phyloP scores from a whole-genome alignment of 2,888 invertebrate species.

The Diploptera punctata region DNA sequence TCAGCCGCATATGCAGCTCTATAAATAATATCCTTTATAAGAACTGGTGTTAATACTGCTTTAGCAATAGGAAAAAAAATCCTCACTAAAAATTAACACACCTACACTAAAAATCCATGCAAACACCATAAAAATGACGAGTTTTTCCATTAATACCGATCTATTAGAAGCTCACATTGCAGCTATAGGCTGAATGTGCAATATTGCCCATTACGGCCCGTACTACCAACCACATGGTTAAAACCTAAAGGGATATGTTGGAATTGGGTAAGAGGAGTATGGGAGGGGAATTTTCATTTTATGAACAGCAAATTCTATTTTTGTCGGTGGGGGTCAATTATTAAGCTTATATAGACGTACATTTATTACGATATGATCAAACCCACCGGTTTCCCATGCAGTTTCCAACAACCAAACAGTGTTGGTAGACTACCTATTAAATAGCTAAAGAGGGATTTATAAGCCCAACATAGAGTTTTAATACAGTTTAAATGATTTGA shows the following conservation, averaged over 20 bases:
- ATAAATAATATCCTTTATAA: not conserved
- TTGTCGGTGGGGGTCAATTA: slow-evolving; percentile 32
- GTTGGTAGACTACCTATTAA: slow-evolving; percentile 29
- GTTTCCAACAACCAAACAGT: slow-evolving; percentile 21
- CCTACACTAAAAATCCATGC: slow-evolving; percentile 4
- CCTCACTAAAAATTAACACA: slow-evolving; percentile 7
- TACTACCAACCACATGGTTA: slow-evolving; percentile 6
- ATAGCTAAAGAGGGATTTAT: slow-evolving; percentile 31
- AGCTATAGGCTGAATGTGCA: not conserved
- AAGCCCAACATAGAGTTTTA: slow-evolving; percentile 28
- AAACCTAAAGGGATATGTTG: slow-evolving; percentile 13
- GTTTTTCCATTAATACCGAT: slow-evolving; percentile 21
- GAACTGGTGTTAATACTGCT: not conserved
- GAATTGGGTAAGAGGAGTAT: not conserved
- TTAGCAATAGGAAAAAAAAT: not conserved
- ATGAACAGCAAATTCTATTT: slow-evolving; percentile 34
- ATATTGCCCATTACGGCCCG: not conserved
- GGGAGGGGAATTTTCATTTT: slow-evolving; percentile 28
- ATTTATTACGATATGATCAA: slow-evolving; percentile 34
- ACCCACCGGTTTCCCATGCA: slow-evolving; percentile 13
- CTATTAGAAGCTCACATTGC: slow-evolving; percentile 16
- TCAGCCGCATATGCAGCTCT: too few relatives aligned
- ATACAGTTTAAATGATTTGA: slow-evolving; percentile 32
- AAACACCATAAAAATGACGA: slow-evolving; percentile 21
- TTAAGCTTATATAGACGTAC: slow-evolving; percentile 30